Conservation (phyloP, 2,113 vertebrate genomes). For the Narcine bancroftii region DNA sequence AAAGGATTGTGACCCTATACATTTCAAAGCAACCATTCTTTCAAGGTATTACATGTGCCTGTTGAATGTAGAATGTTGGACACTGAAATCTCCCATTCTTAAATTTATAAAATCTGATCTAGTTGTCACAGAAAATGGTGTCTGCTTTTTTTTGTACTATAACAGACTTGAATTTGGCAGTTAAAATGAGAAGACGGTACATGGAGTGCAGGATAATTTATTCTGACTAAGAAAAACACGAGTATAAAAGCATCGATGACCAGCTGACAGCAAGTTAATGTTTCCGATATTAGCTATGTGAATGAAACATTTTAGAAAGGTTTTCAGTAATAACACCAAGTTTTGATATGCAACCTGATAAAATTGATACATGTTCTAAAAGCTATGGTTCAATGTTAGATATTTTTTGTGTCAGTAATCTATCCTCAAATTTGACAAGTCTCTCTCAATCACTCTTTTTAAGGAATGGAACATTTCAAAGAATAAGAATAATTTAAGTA, state of each 20-base stretch:
- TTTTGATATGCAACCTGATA: background rate
- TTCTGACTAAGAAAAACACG: background rate
- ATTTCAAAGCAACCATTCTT: background rate
- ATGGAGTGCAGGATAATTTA: background rate
- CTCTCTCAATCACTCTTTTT: background rate
- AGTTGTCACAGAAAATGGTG: background rate
- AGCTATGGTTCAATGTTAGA: background rate
- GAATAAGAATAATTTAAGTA: background rate
- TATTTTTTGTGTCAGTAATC: background rate
- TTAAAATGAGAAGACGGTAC: background rate
- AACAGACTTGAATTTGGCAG: background rate
- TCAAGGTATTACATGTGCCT: background rate
- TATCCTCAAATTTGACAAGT: background rate
- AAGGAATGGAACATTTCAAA: background rate
- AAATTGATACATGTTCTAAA: background rate
- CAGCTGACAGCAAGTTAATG: background rate
- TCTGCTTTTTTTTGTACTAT: background rate
- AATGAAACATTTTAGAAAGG: background rate
- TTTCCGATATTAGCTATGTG: background rate
- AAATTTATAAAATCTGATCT: background rate
- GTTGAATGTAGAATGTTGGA: background rate
- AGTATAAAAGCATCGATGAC: background rate
- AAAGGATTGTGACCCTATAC: background rate
- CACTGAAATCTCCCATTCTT: background rate
- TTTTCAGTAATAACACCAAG: background rate